Conservation (phyloP, 2,113 vertebrate species). For the Antechinus stuartii region DNA sequence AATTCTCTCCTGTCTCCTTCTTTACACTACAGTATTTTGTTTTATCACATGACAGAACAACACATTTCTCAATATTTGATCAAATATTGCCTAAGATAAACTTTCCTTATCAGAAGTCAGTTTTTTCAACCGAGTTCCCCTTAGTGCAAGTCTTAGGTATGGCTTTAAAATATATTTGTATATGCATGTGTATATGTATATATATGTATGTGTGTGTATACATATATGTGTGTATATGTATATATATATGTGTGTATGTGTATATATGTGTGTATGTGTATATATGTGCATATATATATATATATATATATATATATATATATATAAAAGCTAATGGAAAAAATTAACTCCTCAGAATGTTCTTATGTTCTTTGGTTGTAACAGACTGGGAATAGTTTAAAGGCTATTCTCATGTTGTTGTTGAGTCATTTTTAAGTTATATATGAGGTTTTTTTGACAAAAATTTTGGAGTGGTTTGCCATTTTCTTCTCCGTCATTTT, state of each 20-base stretch:
- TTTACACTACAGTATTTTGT: not conserved
- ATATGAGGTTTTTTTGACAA: too few relatives aligned
- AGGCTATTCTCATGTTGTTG: not conserved
- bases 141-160: slow-evolving; percentile 31
- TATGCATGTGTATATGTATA: too few relatives aligned
- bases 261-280: not conserved
- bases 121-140: slow-evolving; percentile 31
- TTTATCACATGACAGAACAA: not conserved
- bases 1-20: not conserved
- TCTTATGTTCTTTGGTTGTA: not conserved
- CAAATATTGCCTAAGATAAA: slow-evolving; percentile 35
- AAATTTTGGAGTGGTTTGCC: too few relatives aligned
- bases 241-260: too few relatives aligned
- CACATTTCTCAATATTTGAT: not conserved
- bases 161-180: slow-evolving; percentile 8
- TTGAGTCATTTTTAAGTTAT: too few relatives aligned
- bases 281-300: too few relatives aligned
- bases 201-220: too few relatives aligned
- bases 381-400: not conserved
- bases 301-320: too few relatives aligned
- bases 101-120: slow-evolving; percentile 1
- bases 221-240: too few relatives aligned
- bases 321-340: slow-evolving; percentile 16
- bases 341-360: not conserved
- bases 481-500: not conserved